Percentiles rank a stretch among this genome's conserved stretches.
Conservation (phyloP, 2,797 vertebrate species). For the Zenarchopterus dispar region DNA sequence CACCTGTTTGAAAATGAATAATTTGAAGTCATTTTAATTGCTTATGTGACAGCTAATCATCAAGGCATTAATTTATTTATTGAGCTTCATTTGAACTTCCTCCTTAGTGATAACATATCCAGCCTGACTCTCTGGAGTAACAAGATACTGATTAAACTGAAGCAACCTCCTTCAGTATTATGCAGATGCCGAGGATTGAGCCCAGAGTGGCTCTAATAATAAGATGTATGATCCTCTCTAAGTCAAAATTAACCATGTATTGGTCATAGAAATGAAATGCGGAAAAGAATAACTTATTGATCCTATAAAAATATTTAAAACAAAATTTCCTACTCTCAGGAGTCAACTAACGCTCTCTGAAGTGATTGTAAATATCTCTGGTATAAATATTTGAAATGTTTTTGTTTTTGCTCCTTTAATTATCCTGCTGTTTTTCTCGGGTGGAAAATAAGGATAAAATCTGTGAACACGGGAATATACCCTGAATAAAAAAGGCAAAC, state of each 20-base stretch:
- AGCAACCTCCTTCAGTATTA: constrained; percentile 81
- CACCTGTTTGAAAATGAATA: constrained; percentile 82
- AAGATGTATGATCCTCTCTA: constrained; percentile 74
- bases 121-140: constrained; percentile 81
- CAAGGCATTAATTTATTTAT: constrained; percentile 85
- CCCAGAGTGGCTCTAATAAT: constrained; percentile 75
- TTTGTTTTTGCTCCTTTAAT: constrained; percentile 39
- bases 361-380: constrained; percentile 26
- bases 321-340: constrained; percentile 25
- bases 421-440: constrained; percentile 33
- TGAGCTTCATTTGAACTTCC: constrained; percentile 84
- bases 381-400: constrained; percentile 20
- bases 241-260: constrained; percentile 61
- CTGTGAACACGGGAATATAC: constrained; percentile 28
- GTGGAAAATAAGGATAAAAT: constrained; percentile 38
- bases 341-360: constrained; percentile 3
- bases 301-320: constrained; percentile 38
- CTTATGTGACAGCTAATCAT: constrained; percentile 85
- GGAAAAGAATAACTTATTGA: constrained; percentile 67
- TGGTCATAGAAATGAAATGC: constrained; percentile 50
- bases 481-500: constrained; percentile 68
- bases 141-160: constrained; percentile 84
- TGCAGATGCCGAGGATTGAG: constrained; percentile 77
- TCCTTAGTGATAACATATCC: constrained; percentile 85
- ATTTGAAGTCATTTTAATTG: constrained; percentile 84